Percentiles rank a stretch among this genome's conserved stretches.
phyloP scores from a whole-genome alignment of 1,140 invertebrate species.

The Danaus melanippus region DNA sequence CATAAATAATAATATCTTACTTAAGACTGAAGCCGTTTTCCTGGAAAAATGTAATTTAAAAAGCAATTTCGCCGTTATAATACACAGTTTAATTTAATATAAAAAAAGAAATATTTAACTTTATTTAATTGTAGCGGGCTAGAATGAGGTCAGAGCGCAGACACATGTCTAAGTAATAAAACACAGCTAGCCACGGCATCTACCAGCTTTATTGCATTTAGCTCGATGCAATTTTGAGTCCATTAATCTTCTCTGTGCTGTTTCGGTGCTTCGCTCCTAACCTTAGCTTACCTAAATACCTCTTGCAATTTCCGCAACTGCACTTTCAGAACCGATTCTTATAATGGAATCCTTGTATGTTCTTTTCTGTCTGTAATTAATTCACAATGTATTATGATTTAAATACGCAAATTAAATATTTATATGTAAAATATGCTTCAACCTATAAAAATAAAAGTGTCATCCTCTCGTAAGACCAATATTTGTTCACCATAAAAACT shows the following conservation, averaged over 20 bases:
- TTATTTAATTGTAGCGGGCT: constrained; percentile 34
- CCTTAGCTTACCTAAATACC: constrained; percentile 30
- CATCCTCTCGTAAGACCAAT: not conserved
- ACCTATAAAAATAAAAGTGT: too few species aligned
- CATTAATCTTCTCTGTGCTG: constrained; percentile 61
- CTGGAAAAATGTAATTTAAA: too few species aligned
- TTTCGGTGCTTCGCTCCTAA: constrained; percentile 42
- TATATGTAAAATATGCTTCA: too few species aligned
- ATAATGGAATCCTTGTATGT: too few species aligned
- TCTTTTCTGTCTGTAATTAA: too few species aligned
- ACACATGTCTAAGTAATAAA: constrained; percentile 47
- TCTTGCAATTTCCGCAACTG: constrained; percentile 24
- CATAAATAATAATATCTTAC: too few species aligned
- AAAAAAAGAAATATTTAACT: constrained; percentile 22
- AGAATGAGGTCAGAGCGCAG: constrained; percentile 25
- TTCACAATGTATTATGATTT: too few species aligned
- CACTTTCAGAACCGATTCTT: too few species aligned
- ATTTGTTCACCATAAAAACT: constrained; percentile 7
- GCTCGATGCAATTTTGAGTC: constrained; percentile 60
- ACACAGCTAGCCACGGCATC: constrained; percentile 36
- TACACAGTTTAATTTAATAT: constrained; percentile 15
- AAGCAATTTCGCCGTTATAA: not conserved
- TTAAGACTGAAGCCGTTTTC: too few species aligned
- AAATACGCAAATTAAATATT: too few species aligned
- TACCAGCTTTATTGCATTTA: constrained; percentile 54